Evolutionary conservation across 2,888 invertebrate species (phyloP).

Genomic region (Orchesella flavescens): DNA sequence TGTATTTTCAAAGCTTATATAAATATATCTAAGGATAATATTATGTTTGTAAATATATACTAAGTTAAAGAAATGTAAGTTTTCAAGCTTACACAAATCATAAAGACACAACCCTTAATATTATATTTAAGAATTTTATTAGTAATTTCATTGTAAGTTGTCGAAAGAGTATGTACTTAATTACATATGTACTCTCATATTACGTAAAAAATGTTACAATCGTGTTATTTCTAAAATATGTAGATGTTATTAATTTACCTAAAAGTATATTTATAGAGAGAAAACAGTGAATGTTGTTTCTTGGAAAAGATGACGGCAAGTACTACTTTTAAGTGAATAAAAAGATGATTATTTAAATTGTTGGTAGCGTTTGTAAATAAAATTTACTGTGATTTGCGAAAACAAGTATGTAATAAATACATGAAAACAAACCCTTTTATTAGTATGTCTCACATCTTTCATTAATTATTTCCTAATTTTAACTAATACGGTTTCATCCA

Average conservation of each 20-base stretch:
- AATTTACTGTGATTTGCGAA: conserved; percentile 62
- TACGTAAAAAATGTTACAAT: no score
- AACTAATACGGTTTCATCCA: no score
- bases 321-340: conserved; percentile 34
- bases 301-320: conserved; percentile 29
- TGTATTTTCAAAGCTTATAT: conserved; percentile 52
- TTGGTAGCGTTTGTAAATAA: conserved; percentile 58
- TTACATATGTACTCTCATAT: no score
- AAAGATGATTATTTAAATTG: conserved; percentile 28
- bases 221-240: no score
- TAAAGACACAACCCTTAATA: conserved; percentile 61
- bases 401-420: conserved; percentile 19
- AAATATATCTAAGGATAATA: conserved; percentile 1
- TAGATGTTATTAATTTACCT: no score
- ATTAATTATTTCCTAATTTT: no score
- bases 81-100: conserved; percentile 63
- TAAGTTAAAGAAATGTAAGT: conserved; percentile 47
- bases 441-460: no score
- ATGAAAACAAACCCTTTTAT: neutral
- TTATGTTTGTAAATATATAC: neutral
- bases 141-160: no score
- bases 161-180: no score
- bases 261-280: neutral
- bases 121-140: conserved; percentile 20
- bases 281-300: conserved; percentile 4